Evolutionary conservation across 2,888 invertebrate species (phyloP).

Genomic region (Trichopoda pennipes): DNA sequence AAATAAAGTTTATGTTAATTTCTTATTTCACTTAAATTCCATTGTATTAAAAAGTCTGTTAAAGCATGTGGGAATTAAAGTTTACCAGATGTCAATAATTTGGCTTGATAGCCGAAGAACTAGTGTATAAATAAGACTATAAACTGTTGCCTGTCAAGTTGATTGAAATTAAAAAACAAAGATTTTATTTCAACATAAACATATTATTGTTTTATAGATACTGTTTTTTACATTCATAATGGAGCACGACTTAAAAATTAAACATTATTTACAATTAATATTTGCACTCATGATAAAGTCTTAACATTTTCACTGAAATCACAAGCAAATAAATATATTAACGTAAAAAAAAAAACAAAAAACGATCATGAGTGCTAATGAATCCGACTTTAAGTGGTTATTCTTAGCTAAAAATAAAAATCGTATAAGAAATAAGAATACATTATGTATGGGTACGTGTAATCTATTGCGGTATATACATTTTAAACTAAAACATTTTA

Average conservation of each 20-base stretch:
- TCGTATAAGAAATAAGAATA: background rate
- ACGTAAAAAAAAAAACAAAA: background rate
- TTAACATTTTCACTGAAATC: constrained; percentile 7
- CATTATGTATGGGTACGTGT: background rate
- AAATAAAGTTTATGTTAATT: too few species aligned
- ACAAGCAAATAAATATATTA: constrained; percentile 15
- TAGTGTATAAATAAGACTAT: background rate
- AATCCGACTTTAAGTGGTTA: constrained; percentile 16
- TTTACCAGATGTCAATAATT: background rate
- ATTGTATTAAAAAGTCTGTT: too few species aligned
- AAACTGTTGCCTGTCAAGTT: constrained; percentile 2
- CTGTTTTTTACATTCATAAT: background rate
- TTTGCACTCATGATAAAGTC: constrained; percentile 12
- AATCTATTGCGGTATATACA: constrained; percentile 1
- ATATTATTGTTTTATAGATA: background rate
- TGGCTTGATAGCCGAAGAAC: background rate
- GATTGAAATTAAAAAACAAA: constrained; percentile 6
- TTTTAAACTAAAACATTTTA: constrained; percentile 3
- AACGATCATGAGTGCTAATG: constrained; percentile 31
- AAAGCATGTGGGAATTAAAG: background rate
- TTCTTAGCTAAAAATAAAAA: background rate
- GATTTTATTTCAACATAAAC: background rate
- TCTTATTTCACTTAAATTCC: too few species aligned
- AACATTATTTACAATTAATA: constrained; percentile 8
- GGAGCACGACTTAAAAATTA: background rate